A percentile compares a stretch with the other conserved stretches of the same genome.
phyloP scores from a whole-genome alignment of 2,888 invertebrate species.

The Tetragnatha montana region DNA sequence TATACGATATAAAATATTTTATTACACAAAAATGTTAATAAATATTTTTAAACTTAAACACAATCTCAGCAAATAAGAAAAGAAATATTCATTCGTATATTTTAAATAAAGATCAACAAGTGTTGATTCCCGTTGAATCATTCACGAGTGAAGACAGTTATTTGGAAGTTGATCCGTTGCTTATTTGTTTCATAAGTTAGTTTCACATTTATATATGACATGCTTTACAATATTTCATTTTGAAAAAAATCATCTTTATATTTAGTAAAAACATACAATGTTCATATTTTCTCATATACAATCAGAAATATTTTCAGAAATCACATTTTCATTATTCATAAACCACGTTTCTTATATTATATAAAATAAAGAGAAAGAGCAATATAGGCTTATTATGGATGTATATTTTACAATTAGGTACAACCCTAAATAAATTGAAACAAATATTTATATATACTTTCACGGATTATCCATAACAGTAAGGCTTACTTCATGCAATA shows the following conservation, averaged over 20 bases:
- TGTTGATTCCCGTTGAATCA: conserved; percentile 68
- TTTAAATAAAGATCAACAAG: conserved; percentile 46
- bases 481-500: neutral
- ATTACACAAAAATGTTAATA: conserved; percentile 66
- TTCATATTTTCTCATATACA: neutral
- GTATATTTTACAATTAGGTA: neutral
- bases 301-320: neutral
- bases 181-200: neutral
- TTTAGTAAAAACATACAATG: neutral
- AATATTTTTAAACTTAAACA: conserved; percentile 66
- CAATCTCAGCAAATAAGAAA: conserved; percentile 28
- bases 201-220: neutral
- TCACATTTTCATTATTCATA: neutral
- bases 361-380: too few relatives aligned
- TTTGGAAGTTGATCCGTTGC: neutral
- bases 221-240: neutral
- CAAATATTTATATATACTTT: neutral
- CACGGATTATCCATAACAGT: neutral
- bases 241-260: neutral
- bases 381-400: too few relatives aligned
- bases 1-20: conserved; percentile 67
- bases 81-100: conserved; percentile 18
- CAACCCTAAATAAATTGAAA: too few relatives aligned
- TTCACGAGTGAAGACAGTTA: conserved; percentile 60
- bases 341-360: too few relatives aligned